Evolutionary conservation across 1,140 invertebrate genomes (phyloP).

Genomic region (Anoplophora glabripennis): DNA sequence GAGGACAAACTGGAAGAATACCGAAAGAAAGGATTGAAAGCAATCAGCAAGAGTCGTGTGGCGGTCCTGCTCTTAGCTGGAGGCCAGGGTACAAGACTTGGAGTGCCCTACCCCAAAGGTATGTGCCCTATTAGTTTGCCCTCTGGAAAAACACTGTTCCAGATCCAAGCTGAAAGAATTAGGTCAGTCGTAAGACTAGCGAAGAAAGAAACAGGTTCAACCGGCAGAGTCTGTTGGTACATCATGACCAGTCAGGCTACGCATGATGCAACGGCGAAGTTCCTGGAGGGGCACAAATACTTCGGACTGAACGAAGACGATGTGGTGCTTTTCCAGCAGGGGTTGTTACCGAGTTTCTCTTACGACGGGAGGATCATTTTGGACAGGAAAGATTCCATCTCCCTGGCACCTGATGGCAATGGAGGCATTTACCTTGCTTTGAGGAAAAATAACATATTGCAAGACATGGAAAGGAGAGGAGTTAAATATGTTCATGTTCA

Average conservation of each 20-base stretch:
- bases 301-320: slow-evolving; percentile 85
- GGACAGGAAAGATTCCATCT: slow-evolving; percentile 73
- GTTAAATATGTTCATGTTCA: slow-evolving; percentile 93
- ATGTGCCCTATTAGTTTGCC: slow-evolving; percentile 83
- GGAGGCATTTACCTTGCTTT: slow-evolving; percentile 92
- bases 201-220: slow-evolving; percentile 60
- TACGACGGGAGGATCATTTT: slow-evolving; percentile 94
- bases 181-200: slow-evolving; percentile 76
- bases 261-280: slow-evolving; percentile 76
- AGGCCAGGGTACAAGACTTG: slow-evolving; percentile 85
- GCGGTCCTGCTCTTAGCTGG: slow-evolving; percentile 75
- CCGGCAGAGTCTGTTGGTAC: slow-evolving; percentile 81
- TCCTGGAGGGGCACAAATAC: slow-evolving; percentile 77
- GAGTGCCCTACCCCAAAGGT: slow-evolving; percentile 90
- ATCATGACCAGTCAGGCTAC: slow-evolving; percentile 98
- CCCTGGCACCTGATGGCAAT: slow-evolving; percentile 95
- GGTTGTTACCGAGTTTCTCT: slow-evolving; percentile 88
- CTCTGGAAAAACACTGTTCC: slow-evolving; percentile 87
- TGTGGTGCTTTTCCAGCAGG: slow-evolving; percentile 89
- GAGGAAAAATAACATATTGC: slow-evolving; percentile 69
- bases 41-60: slow-evolving; percentile 75
- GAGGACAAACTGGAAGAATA: slow-evolving; percentile 65
- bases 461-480: slow-evolving; percentile 79
- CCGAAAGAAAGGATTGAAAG: slow-evolving; percentile 62
- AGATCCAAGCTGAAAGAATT: slow-evolving; percentile 93